Percentiles rank a stretch among this genome's conserved stretches.
phyloP scores from a whole-genome alignment of 2,113 vertebrate genomes.

The Cavia aperea region DNA sequence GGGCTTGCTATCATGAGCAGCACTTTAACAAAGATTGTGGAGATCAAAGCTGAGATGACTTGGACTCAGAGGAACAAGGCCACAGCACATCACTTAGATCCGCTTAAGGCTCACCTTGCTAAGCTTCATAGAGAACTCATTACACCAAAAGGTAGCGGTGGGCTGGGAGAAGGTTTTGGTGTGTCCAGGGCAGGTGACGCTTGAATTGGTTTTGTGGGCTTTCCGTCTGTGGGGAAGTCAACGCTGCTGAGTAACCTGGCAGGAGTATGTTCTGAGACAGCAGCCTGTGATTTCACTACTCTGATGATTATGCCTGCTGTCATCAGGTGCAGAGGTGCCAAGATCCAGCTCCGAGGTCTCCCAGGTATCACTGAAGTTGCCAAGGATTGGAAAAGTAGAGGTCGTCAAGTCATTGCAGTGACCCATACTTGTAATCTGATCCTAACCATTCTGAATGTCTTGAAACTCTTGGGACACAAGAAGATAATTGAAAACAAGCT shows the following conservation, averaged over 20 bases:
- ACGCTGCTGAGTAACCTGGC: conserved; percentile 97
- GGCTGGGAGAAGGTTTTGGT: conserved; percentile 96
- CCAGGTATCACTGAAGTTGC: no score
- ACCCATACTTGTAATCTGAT: conserved; percentile 98
- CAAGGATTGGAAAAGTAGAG: no score
- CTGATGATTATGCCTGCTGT: conserved; percentile 96
- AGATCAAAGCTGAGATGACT: conserved; percentile 83
- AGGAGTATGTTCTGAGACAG: conserved; percentile 97
- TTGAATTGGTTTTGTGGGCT: conserved; percentile 95
- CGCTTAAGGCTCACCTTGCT: conserved; percentile 94
- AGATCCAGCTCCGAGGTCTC: conserved; percentile 81
- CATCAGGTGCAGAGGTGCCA: conserved; percentile 97
- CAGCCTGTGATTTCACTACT: conserved; percentile 97
- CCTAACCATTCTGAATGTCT: conserved; percentile 94
- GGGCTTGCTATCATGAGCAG: no score
- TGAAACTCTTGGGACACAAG: conserved; percentile 97
- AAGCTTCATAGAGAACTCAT: conserved; percentile 96
- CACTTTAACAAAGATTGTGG: no score
- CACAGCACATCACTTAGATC: conserved; percentile 94
- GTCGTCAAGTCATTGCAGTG: conserved; percentile 75
- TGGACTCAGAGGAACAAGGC: conserved; percentile 98
- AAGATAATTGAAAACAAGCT: conserved; percentile 97
- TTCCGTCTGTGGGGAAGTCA: conserved; percentile 96
- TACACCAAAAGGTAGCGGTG: conserved; percentile 94
- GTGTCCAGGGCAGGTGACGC: conserved; percentile 98